A percentile compares a stretch with the other conserved stretches of the same genome.
phyloP scores from a whole-genome alignment of 2,113 vertebrate genomes.

The Neoarius graeffei region DNA sequence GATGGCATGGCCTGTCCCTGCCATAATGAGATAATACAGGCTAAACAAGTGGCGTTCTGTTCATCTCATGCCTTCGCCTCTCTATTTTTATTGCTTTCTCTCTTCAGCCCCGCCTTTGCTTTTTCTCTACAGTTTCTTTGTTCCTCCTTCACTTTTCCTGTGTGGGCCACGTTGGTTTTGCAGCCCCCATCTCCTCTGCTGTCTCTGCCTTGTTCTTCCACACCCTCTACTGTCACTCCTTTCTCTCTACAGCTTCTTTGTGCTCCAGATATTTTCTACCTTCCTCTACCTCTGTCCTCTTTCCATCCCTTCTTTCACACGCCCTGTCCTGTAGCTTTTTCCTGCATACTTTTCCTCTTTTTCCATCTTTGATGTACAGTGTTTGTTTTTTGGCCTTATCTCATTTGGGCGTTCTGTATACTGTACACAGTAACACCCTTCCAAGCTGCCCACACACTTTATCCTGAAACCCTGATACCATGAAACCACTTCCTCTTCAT shows the following conservation, averaged over 20 bases:
- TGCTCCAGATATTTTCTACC: constrained; percentile 7
- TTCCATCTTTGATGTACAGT: constrained; percentile 9
- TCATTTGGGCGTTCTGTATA: constrained; percentile 59
- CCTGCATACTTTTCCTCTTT: too few relatives aligned
- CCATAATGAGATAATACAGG: constrained; percentile 14
- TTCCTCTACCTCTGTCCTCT: constrained; percentile 17
- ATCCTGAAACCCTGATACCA: constrained; percentile 51
- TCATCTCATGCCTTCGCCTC: constrained; percentile 4
- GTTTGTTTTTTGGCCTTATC: constrained; percentile 57
- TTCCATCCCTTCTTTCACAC: constrained; percentile 21
- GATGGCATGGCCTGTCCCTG: background rate
- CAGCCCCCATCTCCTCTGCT: background rate
- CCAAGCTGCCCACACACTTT: constrained; percentile 51
- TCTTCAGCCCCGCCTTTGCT: background rate
- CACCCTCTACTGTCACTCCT: constrained; percentile 35
- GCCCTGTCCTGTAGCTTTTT: background rate
- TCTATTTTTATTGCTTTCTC: background rate
- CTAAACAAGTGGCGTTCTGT: constrained; percentile 17
- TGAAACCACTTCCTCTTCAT: constrained; percentile 55
- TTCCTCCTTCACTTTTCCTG: background rate
- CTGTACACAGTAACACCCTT: constrained; percentile 57
- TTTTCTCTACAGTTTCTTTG: background rate
- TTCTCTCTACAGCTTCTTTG: constrained; percentile 10
- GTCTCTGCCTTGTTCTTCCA: constrained; percentile 27
- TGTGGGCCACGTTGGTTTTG: constrained; percentile 5